phyloP scores from a whole-genome alignment of 2,888 invertebrate species.

The Ectemnius continuus region DNA sequence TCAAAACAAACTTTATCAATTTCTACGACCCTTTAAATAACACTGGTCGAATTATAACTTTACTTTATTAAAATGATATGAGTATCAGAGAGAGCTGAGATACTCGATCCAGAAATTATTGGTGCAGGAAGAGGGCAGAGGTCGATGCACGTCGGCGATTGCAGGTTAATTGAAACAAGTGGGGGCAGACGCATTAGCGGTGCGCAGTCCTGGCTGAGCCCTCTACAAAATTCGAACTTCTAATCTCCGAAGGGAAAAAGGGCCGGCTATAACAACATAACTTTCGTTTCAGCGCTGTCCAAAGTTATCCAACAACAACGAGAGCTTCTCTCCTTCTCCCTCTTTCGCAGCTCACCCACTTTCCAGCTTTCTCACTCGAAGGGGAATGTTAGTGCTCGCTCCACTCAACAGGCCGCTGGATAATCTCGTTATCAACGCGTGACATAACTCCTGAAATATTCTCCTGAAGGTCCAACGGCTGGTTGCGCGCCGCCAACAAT shows the following conservation, averaged over 20 bases:
- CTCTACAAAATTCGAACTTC: conserved; percentile 18
- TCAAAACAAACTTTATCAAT: no score
- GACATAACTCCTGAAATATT: conserved; percentile 46
- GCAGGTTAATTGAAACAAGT: no score
- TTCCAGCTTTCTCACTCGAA: not conserved
- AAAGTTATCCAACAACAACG: conserved; percentile 32
- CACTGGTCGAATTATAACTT: not conserved
- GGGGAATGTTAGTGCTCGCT: conserved; percentile 1
- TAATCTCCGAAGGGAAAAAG: conserved; percentile 17
- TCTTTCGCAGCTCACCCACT: no score
- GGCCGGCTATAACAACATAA: conserved; percentile 11
- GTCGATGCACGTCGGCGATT: no score
- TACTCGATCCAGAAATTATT: no score
- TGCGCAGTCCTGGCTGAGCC: not conserved
- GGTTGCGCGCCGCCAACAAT: not conserved
- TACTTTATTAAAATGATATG: no score
- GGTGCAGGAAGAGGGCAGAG: no score
- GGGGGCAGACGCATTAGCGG: no score
- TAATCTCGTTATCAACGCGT: conserved; percentile 56
- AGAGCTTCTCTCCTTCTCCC: no score
- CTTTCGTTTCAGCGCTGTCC: conserved; percentile 24
- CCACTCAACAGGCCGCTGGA: conserved; percentile 42
- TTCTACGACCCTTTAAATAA: no score
- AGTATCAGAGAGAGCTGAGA: no score
- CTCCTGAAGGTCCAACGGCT: conserved; percentile 14